phyloP scores from a whole-genome alignment of 2,888 invertebrate species.

The Leucoma salicis region DNA sequence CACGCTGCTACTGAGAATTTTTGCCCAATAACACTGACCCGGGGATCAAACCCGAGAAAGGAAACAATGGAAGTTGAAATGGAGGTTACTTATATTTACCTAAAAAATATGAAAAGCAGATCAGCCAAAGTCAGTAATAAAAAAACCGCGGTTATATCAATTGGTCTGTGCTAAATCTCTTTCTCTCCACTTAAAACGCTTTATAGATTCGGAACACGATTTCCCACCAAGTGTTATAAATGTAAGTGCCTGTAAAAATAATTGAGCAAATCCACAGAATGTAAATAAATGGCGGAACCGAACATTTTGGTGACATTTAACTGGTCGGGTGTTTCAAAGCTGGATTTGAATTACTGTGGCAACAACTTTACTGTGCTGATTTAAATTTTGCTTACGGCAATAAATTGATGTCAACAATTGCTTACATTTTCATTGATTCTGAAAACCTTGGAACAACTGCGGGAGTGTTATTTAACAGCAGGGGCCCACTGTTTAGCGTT shows the following conservation, averaged over 20 bases:
- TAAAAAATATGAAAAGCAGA: no score
- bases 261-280: conserved; percentile 24
- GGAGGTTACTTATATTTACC: no score
- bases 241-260: conserved; percentile 36
- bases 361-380: not conserved
- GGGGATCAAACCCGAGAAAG: no score
- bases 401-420: not conserved
- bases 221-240: conserved; percentile 32
- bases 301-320: conserved; percentile 15
- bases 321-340: conserved; percentile 6
- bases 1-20: no score
- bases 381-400: not conserved
- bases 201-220: conserved; percentile 32
- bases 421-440: no score
- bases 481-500: no score
- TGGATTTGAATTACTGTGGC: not conserved
- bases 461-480: no score
- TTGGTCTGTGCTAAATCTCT: conserved; percentile 24
- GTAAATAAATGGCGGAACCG: conserved; percentile 28
- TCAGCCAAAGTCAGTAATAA: no score
- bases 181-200: conserved; percentile 18
- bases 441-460: no score
- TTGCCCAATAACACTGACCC: no score
- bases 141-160: no score
- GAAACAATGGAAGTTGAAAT: no score